Evolutionary conservation across 23 tunicate genomes (phyloP).

Genomic region (Oikopleura dioica): DNA sequence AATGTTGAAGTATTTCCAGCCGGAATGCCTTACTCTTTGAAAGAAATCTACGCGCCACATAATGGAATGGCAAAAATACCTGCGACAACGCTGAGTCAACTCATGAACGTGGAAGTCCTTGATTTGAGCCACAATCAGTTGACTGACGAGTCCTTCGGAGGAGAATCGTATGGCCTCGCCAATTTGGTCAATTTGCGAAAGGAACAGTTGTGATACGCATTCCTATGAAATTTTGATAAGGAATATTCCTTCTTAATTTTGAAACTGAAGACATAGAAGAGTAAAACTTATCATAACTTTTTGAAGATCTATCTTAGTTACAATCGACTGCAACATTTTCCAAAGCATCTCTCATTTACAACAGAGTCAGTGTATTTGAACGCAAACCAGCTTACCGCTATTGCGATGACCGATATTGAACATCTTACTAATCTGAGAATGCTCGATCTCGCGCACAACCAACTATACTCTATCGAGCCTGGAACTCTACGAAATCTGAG

Average conservation of each 20-base stretch:
- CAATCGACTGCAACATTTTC: no score
- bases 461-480: constrained; percentile 23
- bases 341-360: background rate
- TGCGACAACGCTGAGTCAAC: background rate
- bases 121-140: background rate
- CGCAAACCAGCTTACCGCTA: constrained; percentile 10
- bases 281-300: no score
- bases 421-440: background rate
- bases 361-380: background rate
- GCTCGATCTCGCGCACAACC: constrained; percentile 32
- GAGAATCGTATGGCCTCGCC: no score
- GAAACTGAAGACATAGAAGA: no score
- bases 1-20: constrained; percentile 5
- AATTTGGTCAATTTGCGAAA: no score
- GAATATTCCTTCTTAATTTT: no score
- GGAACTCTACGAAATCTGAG: constrained; percentile 17
- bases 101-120: background rate
- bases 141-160: background rate
- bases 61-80: constrained; percentile 13
- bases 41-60: constrained; percentile 14
- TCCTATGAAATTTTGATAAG: background rate
- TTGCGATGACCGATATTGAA: background rate
- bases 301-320: no score
- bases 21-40: constrained; percentile 16
- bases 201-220: no score